phyloP scores from a whole-genome alignment of 2,797 vertebrate genomes.

The Synanceia verrucosa region DNA sequence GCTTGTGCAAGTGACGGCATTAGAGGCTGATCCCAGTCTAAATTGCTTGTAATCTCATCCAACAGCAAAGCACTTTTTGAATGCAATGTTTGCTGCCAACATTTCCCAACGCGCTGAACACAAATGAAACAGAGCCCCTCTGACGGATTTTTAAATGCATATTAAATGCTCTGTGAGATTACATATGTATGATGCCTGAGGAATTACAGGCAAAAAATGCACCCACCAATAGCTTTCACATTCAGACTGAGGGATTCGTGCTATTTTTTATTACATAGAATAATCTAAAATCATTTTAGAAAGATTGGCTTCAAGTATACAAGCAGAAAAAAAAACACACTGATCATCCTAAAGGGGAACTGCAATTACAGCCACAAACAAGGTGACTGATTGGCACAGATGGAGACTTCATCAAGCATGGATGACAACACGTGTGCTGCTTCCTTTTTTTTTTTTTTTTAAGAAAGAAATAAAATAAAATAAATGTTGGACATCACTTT shows the following conservation, averaged over 20 bases:
- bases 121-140: slow-evolving; percentile 6
- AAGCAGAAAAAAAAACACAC: not conserved
- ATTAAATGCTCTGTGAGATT: not conserved
- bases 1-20: slow-evolving; percentile 10
- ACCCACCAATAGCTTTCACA: not conserved
- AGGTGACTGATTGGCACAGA: slow-evolving; percentile 60
- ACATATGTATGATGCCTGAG: not conserved
- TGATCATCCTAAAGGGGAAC: slow-evolving; percentile 44
- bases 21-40: slow-evolving; percentile 3
- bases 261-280: not conserved
- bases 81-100: slow-evolving; percentile 8
- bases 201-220: not conserved
- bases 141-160: slow-evolving; percentile 13
- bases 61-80: slow-evolving; percentile 17
- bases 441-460: too few species aligned
- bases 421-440: slow-evolving; percentile 9
- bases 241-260: not conserved
- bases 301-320: not conserved
- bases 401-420: slow-evolving; percentile 30
- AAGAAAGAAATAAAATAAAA: slow-evolving; percentile 13
- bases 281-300: not conserved
- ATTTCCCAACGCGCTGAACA: not conserved
- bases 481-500: not conserved
- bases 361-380: slow-evolving; percentile 52
- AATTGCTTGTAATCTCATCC: slow-evolving; percentile 24